Percentiles rank a stretch among this genome's conserved stretches.
These are phyloP conservation scores for Catostomus latipinnis DNA, from an alignment of 2,797 vertebrate genomes.

Conservation along the genomic window DNA sequence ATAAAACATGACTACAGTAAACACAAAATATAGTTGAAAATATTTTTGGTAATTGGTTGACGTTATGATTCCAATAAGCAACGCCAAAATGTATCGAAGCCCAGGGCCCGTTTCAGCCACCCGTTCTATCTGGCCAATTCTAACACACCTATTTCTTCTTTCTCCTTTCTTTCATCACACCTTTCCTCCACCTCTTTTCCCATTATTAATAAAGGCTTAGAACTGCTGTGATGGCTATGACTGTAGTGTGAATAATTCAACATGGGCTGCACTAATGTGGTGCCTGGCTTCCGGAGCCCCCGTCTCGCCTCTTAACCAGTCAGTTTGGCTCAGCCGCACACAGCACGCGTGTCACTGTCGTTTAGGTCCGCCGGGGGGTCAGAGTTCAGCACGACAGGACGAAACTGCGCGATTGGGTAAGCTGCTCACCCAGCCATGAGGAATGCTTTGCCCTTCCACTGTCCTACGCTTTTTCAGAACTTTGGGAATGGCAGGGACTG, in stretches of 20 bases:
- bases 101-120: background rate
- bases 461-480: slow-evolving; percentile 43
- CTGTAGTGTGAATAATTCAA: slow-evolving; percentile 76
- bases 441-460: slow-evolving; percentile 58
- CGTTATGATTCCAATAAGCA: too few relatives aligned
- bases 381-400: slow-evolving; percentile 75
- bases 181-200: background rate
- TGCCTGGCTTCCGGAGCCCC: slow-evolving; percentile 58
- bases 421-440: slow-evolving; percentile 61
- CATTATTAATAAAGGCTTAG: slow-evolving; percentile 75
- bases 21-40: too few relatives aligned
- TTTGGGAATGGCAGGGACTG: slow-evolving; percentile 42
- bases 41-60: too few relatives aligned
- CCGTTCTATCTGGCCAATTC: background rate
- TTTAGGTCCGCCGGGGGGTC: slow-evolving; percentile 73
- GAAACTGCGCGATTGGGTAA: slow-evolving; percentile 3
- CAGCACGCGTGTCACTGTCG: slow-evolving; percentile 71
- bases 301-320: slow-evolving; percentile 79
- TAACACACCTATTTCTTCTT: slow-evolving; percentile 6
- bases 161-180: background rate
- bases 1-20: too few relatives aligned
- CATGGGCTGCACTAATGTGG: slow-evolving; percentile 62
- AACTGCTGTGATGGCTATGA: slow-evolving; percentile 60
- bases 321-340: slow-evolving; percentile 74
- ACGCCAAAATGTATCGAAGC: too few relatives aligned